phyloP scores from a whole-genome alignment of 1,140 invertebrate species.

The Drosophila nikananu region DNA sequence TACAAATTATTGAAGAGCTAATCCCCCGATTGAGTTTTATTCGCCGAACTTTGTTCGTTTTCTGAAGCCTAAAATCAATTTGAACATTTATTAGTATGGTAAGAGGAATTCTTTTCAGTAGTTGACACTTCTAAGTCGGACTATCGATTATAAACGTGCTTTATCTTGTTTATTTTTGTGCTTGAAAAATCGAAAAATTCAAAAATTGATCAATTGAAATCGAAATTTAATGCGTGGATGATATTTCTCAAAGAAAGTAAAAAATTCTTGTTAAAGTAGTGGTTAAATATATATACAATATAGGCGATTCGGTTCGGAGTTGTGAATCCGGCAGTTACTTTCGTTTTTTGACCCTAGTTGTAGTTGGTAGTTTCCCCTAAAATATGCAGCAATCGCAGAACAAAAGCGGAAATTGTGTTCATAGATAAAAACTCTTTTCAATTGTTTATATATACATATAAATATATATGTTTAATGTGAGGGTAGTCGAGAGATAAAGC shows the following conservation, averaged over 20 bases:
- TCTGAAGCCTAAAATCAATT: slow-evolving; percentile 26
- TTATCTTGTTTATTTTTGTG: slow-evolving; percentile 35
- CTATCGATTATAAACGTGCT: slow-evolving; percentile 42
- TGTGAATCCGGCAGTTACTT: slow-evolving; percentile 56
- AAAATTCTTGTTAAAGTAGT: slow-evolving; percentile 70
- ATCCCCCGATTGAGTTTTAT: slow-evolving; percentile 13
- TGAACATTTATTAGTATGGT: slow-evolving; percentile 4
- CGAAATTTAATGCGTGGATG: slow-evolving; percentile 46
- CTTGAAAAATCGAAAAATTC: slow-evolving; percentile 29
- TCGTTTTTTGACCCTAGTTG: slow-evolving; percentile 57
- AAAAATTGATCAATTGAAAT: slow-evolving; percentile 19
- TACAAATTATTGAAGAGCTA: slow-evolving; percentile 30
- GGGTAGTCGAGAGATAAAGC: slow-evolving; percentile 60
- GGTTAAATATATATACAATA: slow-evolving; percentile 37
- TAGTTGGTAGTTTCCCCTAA: slow-evolving; percentile 54
- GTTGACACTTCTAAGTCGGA: slow-evolving; percentile 15
- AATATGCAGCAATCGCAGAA: slow-evolving; percentile 36
- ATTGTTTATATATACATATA: slow-evolving; percentile 45
- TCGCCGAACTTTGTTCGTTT: not conserved
- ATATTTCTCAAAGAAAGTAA: slow-evolving; percentile 78
- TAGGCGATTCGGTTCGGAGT: slow-evolving; percentile 1
- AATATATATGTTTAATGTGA: slow-evolving; percentile 34
- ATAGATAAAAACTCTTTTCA: slow-evolving; percentile 51
- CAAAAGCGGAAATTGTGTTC: slow-evolving; percentile 53
- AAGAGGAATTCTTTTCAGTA: slow-evolving; percentile 18